Percentiles rank a stretch among this genome's conserved stretches.
Conservation (phyloP, 2,888 invertebrate species). For the Acleris sparsana region DNA sequence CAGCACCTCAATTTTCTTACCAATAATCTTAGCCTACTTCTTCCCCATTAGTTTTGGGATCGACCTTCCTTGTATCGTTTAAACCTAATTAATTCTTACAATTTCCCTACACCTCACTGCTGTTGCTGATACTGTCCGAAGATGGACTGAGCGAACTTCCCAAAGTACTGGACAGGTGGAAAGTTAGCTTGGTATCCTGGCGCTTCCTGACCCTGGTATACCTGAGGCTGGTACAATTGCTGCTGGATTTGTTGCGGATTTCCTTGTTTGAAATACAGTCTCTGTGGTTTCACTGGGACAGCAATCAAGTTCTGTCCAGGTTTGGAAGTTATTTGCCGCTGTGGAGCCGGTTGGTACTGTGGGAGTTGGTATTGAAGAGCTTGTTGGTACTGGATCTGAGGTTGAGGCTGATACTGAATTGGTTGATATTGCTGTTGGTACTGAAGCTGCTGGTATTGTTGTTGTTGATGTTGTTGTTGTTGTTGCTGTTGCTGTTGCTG, state of each 20-base stretch:
- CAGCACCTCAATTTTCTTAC: constrained; percentile 32
- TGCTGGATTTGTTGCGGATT: constrained; percentile 35
- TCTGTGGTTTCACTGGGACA: constrained; percentile 29
- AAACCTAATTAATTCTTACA: constrained; percentile 3
- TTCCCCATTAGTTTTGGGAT: neutral
- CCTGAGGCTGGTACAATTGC: constrained; percentile 40
- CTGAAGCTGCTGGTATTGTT: constrained; percentile 37
- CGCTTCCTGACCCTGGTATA: constrained; percentile 42
- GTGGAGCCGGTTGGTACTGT: constrained; percentile 7
- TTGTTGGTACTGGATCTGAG: constrained; percentile 36
- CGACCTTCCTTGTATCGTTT: neutral
- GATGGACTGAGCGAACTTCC: constrained; percentile 63
- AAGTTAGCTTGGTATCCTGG: constrained; percentile 47
- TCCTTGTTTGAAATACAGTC: constrained; percentile 40
- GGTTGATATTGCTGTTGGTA: constrained; percentile 36
- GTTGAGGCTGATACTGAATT: constrained; percentile 38
- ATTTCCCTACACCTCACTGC: constrained; percentile 40
- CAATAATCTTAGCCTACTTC: constrained; percentile 17
- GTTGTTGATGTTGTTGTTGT: constrained; percentile 17
- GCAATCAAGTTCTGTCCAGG: constrained; percentile 35
- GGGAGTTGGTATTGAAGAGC: constrained; percentile 39
- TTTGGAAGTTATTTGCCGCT: constrained; percentile 29
- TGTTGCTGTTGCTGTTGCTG: constrained; percentile 31
- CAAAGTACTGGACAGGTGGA: constrained; percentile 67
- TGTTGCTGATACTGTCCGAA: constrained; percentile 49